Evolutionary conservation across 2,797 vertebrate species (phyloP), one percentile per base, ranked within the genome.

Genomic region (Tapirus indicus): DNA sequence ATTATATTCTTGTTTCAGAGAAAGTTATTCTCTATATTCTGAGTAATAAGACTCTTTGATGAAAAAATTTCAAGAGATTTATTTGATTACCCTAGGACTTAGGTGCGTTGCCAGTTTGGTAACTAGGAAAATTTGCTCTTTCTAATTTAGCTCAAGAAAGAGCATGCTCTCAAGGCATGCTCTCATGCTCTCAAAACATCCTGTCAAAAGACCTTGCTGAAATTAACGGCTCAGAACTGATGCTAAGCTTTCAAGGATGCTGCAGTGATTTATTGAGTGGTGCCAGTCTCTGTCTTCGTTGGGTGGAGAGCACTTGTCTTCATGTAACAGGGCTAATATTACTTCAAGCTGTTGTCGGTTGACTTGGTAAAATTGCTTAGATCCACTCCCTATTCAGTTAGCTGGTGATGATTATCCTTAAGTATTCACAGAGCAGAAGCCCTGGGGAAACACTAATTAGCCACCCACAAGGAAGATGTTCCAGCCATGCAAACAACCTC

Each of bases 341-440:
- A 97, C 98, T 98, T 99, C 98, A 99, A 98, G 98, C 98, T 99
- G 98, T 98, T 98, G 98, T 99, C 98, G 98, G 98, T 98, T 99
- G 98, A 98, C 98, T 98, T 98, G 98, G 98, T 98, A 96, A 98
- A 98, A 98, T 98, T 98, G 98, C 98, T 98, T 98, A 98, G 98
- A 98, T 98, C 97, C 98, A 94, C 98, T 98, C 97, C 14, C 77
- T 82, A 88, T 95, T 75, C 91, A 97, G 98, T 97, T 99, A 98
- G 99, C 98, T 98, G 97, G 98, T 98, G 98, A 98, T 98, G 98
- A 99, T 99, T 99, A 98, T 98, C 97, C 98, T 13, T 68, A 98
- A 98, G 98, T 98, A 99, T 98, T 99, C 98, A 97, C 98, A 98
- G 98, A 98, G 97, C 98, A 98, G 98, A 52, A 98, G 88, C 98